A percentile compares a stretch with the other conserved stretches of the same genome.
These are phyloP conservation scores for Trematomus bernacchii DNA, from an alignment of 2,797 vertebrate genomes.

Conservation along the genomic window DNA sequence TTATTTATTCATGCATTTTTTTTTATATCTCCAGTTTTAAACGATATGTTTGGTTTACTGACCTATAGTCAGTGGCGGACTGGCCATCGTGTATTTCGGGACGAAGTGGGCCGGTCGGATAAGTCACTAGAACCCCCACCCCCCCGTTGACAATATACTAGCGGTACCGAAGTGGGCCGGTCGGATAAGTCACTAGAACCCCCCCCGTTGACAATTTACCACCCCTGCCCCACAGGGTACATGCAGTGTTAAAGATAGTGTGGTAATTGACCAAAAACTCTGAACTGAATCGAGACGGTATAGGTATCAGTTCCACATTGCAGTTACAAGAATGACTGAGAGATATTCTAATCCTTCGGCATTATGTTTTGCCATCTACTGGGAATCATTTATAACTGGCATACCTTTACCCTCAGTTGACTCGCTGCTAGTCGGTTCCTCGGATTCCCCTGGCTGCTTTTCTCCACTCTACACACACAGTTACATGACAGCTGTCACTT, in stretches of 20 bases:
- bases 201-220: no score
- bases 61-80: no score
- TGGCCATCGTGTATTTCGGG: no score
- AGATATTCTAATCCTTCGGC: conserved; percentile 41
- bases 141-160: no score
- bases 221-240: not conserved
- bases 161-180: no score
- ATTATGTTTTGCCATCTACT: conserved; percentile 39
- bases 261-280: conserved; percentile 44
- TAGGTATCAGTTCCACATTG: conserved; percentile 20
- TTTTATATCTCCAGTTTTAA: no score
- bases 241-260: conserved; percentile 32
- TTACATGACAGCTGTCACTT: conserved; percentile 83
- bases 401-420: conserved; percentile 54
- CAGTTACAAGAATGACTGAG: conserved; percentile 16
- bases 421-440: conserved; percentile 38
- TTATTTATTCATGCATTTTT: no score
- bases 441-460: conserved; percentile 54
- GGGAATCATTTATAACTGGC: conserved; percentile 36
- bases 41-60: no score
- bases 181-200: no score
- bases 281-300: conserved; percentile 21
- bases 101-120: no score
- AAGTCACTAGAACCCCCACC: no score
- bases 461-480: conserved; percentile 53